Conservation (phyloP, 1,140 invertebrate species). For the Ceratina australensis region DNA sequence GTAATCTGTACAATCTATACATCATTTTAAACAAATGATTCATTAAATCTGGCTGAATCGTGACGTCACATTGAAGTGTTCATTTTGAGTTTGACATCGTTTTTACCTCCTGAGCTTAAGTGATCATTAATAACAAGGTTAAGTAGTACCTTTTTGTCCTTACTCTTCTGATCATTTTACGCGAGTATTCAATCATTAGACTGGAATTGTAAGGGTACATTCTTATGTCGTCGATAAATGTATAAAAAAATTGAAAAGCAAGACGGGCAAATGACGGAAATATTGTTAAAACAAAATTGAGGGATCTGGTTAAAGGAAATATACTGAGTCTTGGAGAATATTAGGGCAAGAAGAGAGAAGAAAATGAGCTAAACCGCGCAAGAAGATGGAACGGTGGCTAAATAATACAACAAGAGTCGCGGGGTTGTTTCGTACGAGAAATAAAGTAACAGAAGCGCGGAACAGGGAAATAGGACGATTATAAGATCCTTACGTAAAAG, state of each 20-base stretch:
- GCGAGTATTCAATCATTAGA: neutral
- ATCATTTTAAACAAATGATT: neutral
- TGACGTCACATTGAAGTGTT: neutral
- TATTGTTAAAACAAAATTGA: constrained; percentile 18
- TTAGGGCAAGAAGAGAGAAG: neutral
- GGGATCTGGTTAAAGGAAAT: constrained; percentile 1
- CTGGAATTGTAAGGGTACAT: neutral
- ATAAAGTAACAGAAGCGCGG: neutral
- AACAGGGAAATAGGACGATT: neutral
- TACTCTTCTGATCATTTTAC: neutral
- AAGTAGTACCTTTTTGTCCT: neutral
- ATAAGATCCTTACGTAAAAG: constrained; percentile 1
- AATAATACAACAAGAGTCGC: neutral
- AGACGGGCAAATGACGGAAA: constrained; percentile 21
- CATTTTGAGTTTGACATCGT: neutral
- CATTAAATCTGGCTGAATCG: neutral
- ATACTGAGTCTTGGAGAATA: neutral
- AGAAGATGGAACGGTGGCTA: neutral
- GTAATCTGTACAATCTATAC: too few species aligned
- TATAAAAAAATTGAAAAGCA: neutral
- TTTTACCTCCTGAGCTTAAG: neutral
- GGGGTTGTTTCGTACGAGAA: neutral
- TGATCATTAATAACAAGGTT: neutral
- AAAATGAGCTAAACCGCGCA: neutral
- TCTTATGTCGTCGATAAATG: neutral